These are phyloP conservation scores for Trachops cirrhosus DNA, from an alignment of 2,797 vertebrate species.

Conservation along the genomic window DNA sequence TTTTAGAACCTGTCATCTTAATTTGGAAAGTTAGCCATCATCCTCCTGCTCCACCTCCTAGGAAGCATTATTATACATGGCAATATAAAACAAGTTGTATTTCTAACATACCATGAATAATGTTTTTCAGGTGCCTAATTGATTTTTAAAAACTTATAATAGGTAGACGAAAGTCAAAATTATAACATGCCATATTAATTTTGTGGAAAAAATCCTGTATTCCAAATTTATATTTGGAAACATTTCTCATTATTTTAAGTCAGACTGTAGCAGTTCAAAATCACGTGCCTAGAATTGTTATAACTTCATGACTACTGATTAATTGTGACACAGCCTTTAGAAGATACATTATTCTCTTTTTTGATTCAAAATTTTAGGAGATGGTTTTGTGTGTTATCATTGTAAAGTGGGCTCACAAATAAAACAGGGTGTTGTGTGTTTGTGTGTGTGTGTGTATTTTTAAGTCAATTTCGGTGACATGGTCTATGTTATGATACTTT, in stretches of 20 bases:
- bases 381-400: not conserved
- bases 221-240: not conserved
- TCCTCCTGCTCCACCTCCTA: not conserved
- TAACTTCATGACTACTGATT: not conserved
- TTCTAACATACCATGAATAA: not conserved
- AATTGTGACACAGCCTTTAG: not conserved
- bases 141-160: not conserved
- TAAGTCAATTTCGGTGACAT: not conserved
- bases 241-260: not conserved
- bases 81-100: not conserved
- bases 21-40: not conserved
- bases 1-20: not conserved
- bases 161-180: not conserved
- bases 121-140: not conserved
- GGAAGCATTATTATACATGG: not conserved
- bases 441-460: not conserved
- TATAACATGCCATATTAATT: not conserved
- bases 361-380: not conserved
- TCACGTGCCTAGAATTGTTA: not conserved
- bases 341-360: not conserved
- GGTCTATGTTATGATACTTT: not conserved
- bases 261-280: not conserved
- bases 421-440: not conserved
- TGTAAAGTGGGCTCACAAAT: not conserved
- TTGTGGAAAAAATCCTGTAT: not conserved